These are phyloP conservation scores for Drosophila eugracilis DNA, from an alignment of 1,140 invertebrate species.

Conservation along the genomic window DNA sequence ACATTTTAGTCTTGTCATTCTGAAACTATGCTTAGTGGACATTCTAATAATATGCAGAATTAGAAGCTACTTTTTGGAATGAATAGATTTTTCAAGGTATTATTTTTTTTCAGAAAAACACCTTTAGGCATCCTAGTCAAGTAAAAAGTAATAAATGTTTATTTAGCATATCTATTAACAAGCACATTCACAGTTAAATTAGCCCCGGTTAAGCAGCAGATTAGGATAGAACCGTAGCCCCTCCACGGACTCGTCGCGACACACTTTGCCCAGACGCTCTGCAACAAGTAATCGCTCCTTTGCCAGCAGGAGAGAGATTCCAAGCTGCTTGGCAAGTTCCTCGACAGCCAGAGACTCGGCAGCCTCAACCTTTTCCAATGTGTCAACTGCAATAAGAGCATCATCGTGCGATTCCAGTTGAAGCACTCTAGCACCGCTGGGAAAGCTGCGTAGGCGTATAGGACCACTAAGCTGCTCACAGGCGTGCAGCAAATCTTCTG, in stretches of 20 bases:
- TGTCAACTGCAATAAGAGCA: slow-evolving; percentile 90
- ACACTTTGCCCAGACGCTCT: slow-evolving; percentile 93
- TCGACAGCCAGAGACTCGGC: slow-evolving; percentile 92
- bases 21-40: too few relatives aligned
- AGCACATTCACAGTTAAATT: slow-evolving; percentile 9
- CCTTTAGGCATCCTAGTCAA: background rate
- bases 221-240: slow-evolving; percentile 97
- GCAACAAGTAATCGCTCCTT: slow-evolving; percentile 93
- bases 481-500: slow-evolving; percentile 97
- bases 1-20: slow-evolving; percentile 14
- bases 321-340: slow-evolving; percentile 92
- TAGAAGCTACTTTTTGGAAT: too few relatives aligned
- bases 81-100: slow-evolving; percentile 34
- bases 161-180: slow-evolving; percentile 20
- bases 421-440: slow-evolving; percentile 95
- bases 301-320: slow-evolving; percentile 95
- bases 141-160: slow-evolving; percentile 7
- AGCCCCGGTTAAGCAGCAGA: slow-evolving; percentile 87
- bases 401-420: slow-evolving; percentile 93
- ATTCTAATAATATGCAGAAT: too few relatives aligned
- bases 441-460: slow-evolving; percentile 92
- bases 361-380: slow-evolving; percentile 90
- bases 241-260: slow-evolving; percentile 97
- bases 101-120: slow-evolving; percentile 1
- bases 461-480: slow-evolving; percentile 91